These are phyloP conservation scores for Trachymyrmex cornetzi DNA, from an alignment of 1,140 invertebrate species.

Conservation along the genomic window DNA sequence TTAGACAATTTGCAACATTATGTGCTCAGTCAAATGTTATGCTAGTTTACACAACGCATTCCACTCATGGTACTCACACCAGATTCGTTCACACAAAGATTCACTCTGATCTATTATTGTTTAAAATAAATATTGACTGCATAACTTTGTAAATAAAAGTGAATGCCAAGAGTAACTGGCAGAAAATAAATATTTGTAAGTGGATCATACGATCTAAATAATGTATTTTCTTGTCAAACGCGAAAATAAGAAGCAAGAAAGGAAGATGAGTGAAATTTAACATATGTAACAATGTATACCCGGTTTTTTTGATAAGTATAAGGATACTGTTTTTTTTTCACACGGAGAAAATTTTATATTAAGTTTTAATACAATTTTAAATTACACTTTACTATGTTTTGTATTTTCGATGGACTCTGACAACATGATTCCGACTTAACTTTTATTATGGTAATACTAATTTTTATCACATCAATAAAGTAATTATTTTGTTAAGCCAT, in stretches of 20 bases:
- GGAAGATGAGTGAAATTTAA: neutral
- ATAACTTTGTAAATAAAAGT: neutral
- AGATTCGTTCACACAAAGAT: neutral
- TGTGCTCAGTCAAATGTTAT: conserved; percentile 10
- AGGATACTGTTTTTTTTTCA: neutral
- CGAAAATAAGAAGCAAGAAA: neutral
- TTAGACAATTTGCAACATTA: conserved; percentile 16
- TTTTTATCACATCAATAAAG: too few relatives aligned
- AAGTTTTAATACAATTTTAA: too few relatives aligned
- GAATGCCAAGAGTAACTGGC: neutral
- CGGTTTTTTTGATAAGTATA: neutral
- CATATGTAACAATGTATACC: neutral
- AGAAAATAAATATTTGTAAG: neutral
- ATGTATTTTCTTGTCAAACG: neutral
- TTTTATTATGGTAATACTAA: too few relatives aligned
- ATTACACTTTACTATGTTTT: too few relatives aligned
- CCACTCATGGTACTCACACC: neutral
- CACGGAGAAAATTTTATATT: too few relatives aligned
- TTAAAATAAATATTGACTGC: neutral
- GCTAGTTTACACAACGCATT: neutral
- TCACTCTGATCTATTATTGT: neutral
- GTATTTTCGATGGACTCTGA: too few relatives aligned
- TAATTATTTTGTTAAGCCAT: too few relatives aligned
- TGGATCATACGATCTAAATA: neutral
- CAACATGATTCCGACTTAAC: too few relatives aligned